A percentile compares a stretch with the other conserved stretches of the same genome.
These are phyloP conservation scores for Epinephelus cyanopodus DNA, from an alignment of 2,113 vertebrate species.

Conservation along the genomic window DNA sequence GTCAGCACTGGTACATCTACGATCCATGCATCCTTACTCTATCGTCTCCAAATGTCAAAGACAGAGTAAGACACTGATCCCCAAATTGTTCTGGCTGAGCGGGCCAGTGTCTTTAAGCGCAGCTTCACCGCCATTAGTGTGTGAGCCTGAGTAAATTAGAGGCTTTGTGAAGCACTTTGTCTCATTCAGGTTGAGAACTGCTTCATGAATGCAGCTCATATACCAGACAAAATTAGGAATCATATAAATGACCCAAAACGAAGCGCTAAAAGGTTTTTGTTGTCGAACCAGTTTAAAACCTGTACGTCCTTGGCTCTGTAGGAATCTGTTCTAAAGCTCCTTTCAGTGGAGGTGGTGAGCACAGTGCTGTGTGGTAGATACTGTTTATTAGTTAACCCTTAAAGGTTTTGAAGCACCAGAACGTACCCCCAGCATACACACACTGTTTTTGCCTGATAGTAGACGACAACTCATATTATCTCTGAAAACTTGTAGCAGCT, in stretches of 20 bases:
- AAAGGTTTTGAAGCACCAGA: constrained; percentile 12
- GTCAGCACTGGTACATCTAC: not conserved
- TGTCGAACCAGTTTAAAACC: not conserved
- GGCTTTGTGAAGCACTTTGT: too few relatives aligned
- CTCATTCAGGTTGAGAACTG: too few relatives aligned
- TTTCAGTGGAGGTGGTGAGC: constrained; percentile 5
- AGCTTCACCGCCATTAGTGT: too few relatives aligned
- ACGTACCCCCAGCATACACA: constrained; percentile 2
- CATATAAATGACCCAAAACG: constrained; percentile 1
- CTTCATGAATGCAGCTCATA: too few relatives aligned
- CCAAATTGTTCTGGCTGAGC: too few relatives aligned
- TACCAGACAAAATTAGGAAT: not conserved
- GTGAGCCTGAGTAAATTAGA: too few relatives aligned
- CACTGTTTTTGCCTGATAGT: constrained; percentile 8
- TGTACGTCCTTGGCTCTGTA: not conserved
- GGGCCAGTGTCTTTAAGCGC: too few relatives aligned
- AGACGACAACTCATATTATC: constrained; percentile 4
- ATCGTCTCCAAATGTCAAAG: too few relatives aligned
- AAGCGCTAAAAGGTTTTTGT: not conserved
- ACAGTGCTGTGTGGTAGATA: not conserved
- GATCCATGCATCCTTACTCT: too few relatives aligned
- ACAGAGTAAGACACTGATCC: too few relatives aligned
- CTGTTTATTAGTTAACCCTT: constrained; percentile 2
- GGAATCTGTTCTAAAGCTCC: not conserved
- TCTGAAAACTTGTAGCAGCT: constrained; percentile 45